Conservation (phyloP, 1,140 invertebrate genomes). For the Thaumetopoea pityocampa region DNA sequence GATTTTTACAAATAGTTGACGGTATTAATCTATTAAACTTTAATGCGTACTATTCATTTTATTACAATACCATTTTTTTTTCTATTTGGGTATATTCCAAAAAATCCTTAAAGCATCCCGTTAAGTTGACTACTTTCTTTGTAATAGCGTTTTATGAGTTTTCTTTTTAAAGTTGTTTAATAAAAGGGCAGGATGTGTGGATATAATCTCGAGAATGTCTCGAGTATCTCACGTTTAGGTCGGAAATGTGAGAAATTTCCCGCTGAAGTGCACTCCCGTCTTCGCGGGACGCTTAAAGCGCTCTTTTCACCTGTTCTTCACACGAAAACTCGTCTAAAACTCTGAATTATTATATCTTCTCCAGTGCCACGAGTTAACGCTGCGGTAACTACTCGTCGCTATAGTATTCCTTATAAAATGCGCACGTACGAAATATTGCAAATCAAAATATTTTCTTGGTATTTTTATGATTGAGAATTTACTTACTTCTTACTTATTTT, state of each 20-base stretch:
- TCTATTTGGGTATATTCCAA: too few species aligned
- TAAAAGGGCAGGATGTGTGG: conserved; percentile 26
- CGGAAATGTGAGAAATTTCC: conserved; percentile 35
- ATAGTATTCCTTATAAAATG: conserved; percentile 11
- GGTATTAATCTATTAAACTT: too few species aligned
- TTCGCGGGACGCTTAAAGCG: conserved; percentile 16
- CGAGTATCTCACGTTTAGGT: conserved; percentile 28
- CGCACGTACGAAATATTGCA: not conserved
- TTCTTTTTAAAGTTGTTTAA: conserved; percentile 28
- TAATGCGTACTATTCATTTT: not conserved
- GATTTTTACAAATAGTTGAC: too few species aligned
- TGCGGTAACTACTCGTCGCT: conserved; percentile 9
- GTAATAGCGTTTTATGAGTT: conserved; percentile 10
- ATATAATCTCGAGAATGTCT: conserved; percentile 23
- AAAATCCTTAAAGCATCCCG: conserved; percentile 8
- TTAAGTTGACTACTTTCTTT: conserved; percentile 10
- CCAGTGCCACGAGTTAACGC: conserved; percentile 8
- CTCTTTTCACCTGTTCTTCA: conserved; percentile 26
- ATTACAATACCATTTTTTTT: conserved; percentile 1
- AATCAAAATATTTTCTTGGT: not conserved
- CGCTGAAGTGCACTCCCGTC: conserved; percentile 29
- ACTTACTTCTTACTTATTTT: too few species aligned
- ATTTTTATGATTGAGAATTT: too few species aligned
- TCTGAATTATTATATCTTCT: conserved; percentile 27
- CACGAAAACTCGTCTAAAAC: conserved; percentile 25